Evolutionary conservation across 2,888 invertebrate species (phyloP).

Genomic region (Idaea dimidiata): DNA sequence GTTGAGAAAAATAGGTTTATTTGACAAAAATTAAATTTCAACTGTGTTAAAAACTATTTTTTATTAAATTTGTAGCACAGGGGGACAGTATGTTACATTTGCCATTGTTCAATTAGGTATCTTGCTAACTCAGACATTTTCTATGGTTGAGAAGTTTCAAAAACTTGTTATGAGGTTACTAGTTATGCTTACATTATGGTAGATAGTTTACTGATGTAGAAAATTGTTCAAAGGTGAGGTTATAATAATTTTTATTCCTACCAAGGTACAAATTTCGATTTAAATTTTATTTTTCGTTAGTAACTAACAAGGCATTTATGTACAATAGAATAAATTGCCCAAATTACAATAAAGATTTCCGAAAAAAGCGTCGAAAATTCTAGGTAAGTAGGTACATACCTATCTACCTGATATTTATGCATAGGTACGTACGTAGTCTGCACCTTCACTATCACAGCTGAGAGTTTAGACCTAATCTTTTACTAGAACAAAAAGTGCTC

Average conservation of each 20-base stretch:
- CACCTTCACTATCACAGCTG: slow-evolving; percentile 49
- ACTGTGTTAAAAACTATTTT: not conserved
- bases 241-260: not conserved
- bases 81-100: not conserved
- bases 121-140: not conserved
- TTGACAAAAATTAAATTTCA: too few species aligned
- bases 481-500: slow-evolving; percentile 39
- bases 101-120: not conserved
- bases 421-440: slow-evolving; percentile 33
- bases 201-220: not conserved
- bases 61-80: not conserved
- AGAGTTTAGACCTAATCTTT: slow-evolving; percentile 48
- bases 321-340: not conserved
- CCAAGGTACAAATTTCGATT: not conserved
- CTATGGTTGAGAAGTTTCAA: too few species aligned
- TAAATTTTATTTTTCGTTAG: not conserved
- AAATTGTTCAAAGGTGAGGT: not conserved
- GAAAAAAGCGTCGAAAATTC: not conserved
- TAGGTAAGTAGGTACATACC: not conserved
- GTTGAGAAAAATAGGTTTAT: too few species aligned
- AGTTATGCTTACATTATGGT: too few species aligned
- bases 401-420: slow-evolving; percentile 23
- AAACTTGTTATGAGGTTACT: too few species aligned
- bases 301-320: not conserved
- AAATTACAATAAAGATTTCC: not conserved